phyloP scores from a whole-genome alignment of 2,888 invertebrate genomes.

The Auanema freiburgensis region DNA sequence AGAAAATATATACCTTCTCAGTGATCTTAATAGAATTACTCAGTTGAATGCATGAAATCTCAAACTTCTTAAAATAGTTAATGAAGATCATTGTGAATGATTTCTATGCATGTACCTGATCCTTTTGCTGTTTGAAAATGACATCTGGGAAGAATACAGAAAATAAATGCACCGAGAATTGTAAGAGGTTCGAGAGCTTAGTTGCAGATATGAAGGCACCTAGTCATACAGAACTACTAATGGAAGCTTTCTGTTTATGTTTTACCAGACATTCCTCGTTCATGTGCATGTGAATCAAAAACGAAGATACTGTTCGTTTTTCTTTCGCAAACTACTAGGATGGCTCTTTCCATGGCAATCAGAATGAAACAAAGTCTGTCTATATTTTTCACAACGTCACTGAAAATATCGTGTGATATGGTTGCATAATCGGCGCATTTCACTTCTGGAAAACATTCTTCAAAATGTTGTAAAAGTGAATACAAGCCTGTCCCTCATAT shows the following conservation, averaged over 20 bases:
- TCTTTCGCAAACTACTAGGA: neutral
- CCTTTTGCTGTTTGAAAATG: too few species aligned
- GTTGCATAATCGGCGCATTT: too few species aligned
- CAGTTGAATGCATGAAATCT: too few species aligned
- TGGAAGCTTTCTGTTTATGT: too few species aligned
- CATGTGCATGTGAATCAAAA: slow-evolving; percentile 1
- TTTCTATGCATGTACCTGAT: too few species aligned
- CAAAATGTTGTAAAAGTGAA: too few species aligned
- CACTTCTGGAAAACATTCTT: too few species aligned
- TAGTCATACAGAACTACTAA: neutral
- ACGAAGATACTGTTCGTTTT: neutral
- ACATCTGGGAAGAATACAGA: neutral
- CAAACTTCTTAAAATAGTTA: too few species aligned
- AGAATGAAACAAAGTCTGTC: neutral
- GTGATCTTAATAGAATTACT: too few species aligned
- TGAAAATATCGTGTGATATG: neutral
- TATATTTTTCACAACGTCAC: neutral
- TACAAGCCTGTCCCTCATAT: too few species aligned
- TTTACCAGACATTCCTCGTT: neutral
- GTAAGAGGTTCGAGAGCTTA: neutral
- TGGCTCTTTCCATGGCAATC: neutral
- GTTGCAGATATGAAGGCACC: neutral
- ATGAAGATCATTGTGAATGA: too few species aligned
- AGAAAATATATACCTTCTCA: too few species aligned
- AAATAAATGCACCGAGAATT: neutral